Base-by-base conservation (phyloP, 2,888 invertebrate genomes). In the Laothoe populi region DNA sequence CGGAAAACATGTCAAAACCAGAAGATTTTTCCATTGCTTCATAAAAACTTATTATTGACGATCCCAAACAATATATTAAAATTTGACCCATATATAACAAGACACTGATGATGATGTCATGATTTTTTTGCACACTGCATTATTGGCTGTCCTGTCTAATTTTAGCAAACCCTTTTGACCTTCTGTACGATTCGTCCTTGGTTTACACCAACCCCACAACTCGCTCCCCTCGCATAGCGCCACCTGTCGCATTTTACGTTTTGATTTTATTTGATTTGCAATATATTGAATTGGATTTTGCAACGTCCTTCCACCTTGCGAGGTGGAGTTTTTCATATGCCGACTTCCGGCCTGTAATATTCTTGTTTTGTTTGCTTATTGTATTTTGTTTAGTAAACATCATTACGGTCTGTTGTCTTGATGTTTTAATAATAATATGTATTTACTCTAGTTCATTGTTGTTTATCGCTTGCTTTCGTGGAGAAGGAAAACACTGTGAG, bases 241-340 rank as follows among this genome's bases (percentile, higher is more conserved):
- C 80, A 79, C 79, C 80, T 79, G 79, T 79, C 77, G 63, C 62
- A 59, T 61, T 59, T 59, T 31, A 46, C 59, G 72, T 75, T 78
- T 72, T 78, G 79, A 79, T 79, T 79, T 78, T 73, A 60, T 74
- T 70, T 66, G 67, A 75, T 77, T 75, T 70, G 70, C 71, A 62
- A 62, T 58, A 44, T 31, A 62, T 42, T 62, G 35, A 48, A 19
- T 58, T 26, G 38, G 48, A 58, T 62, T 58, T 62, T 62, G 57
- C 57, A 23, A 58, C 40, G 40, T 60, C 46, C 48, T 48, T 45
- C 10, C 60, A 60, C 60, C 60, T 60, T 60, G 60, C 46, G 31
- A 38, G 13, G 60, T 60, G 35, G 11, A 60, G 60, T 31, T 48
- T 38, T 21, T 48, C 48, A 19, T 44, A 16, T 23, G 19, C n/a